phyloP scores from a whole-genome alignment of 1,140 invertebrate species.

The Saccostrea glomerata region DNA sequence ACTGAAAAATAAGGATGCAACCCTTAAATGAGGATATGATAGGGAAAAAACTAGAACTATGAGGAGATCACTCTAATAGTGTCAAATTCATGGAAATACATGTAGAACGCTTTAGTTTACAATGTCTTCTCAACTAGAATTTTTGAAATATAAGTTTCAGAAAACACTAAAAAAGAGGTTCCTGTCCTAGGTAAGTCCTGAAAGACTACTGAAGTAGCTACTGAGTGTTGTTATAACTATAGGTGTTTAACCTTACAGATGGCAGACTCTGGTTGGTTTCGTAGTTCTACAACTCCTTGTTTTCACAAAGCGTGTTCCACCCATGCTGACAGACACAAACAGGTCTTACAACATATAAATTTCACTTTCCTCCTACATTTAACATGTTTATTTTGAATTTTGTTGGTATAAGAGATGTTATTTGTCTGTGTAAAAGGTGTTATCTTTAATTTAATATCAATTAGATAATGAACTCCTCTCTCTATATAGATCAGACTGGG shows the following conservation, averaged over 20 bases:
- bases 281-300: slow-evolving; percentile 73
- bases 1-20: too few relatives aligned
- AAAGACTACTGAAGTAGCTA: too few relatives aligned
- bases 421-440: background rate
- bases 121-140: too few relatives aligned
- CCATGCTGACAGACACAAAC: slow-evolving; percentile 50
- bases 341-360: slow-evolving; percentile 52
- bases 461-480: background rate
- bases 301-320: slow-evolving; percentile 64
- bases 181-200: too few relatives aligned
- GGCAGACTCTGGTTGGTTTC: slow-evolving; percentile 79
- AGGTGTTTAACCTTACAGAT: slow-evolving; percentile 62
- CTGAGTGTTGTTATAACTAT: too few relatives aligned
- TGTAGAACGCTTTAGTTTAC: too few relatives aligned
- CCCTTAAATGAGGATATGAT: too few relatives aligned
- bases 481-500: slow-evolving; percentile 69
- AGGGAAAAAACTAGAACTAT: too few relatives aligned
- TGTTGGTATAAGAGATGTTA: background rate
- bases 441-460: background rate
- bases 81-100: too few relatives aligned
- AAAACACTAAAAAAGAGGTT: too few relatives aligned
- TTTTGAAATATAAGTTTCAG: too few relatives aligned
- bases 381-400: background rate
- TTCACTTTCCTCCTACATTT: background rate
- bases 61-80: too few relatives aligned